Evolutionary conservation across 2,797 vertebrate species (phyloP), one percentile per base, ranked within the genome.

Genomic region (Amblyraja radiata): DNA sequence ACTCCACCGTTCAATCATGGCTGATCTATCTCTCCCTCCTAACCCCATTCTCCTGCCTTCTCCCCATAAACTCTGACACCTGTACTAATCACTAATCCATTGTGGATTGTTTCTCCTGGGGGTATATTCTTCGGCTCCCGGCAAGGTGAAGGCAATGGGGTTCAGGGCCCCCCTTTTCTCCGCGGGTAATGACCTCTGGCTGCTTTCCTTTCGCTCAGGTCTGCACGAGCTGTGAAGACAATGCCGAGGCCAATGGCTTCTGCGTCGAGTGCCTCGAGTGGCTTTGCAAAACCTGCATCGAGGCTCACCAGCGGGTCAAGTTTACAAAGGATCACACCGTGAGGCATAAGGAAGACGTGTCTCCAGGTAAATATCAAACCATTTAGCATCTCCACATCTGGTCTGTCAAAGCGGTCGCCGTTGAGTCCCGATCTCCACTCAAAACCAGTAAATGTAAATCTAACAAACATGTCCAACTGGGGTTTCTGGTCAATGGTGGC

Each of bases 261-360:
- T 99, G 99, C 93, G 97, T 99, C 93, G 98, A 99, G 94, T 99
- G 99, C 94, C 98, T 98, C 68, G 99, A 99, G 95, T 99, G 99
- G 96, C 96, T 99, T 93, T 99, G 99, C 58, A 97, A 98, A 94
- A 99, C 98, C 0, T 99, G 99, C 93, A 97, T 99, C 46, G 97
- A 98, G 95, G 99, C 99, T 54, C 99, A 99, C 94, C 99, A 99
- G 93, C 96, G 99, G 93, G 99, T 99, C 61, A 99, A 99, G 95
- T 99, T 99, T 96, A 99, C 99, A 73, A 98, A 99, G 93, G 99
- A 99, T 94, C 99, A 99, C 94, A 98, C 98, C 74, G 98, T 99
- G 93, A 97, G 98, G 39, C 98, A 99, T 94, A 99, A 99, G 94
- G 98, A 99, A 93, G 99, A 99, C 94, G 98, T 99, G 93, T 98